phyloP scores from a whole-genome alignment of 2,888 invertebrate species.

The Rapana venosa region DNA sequence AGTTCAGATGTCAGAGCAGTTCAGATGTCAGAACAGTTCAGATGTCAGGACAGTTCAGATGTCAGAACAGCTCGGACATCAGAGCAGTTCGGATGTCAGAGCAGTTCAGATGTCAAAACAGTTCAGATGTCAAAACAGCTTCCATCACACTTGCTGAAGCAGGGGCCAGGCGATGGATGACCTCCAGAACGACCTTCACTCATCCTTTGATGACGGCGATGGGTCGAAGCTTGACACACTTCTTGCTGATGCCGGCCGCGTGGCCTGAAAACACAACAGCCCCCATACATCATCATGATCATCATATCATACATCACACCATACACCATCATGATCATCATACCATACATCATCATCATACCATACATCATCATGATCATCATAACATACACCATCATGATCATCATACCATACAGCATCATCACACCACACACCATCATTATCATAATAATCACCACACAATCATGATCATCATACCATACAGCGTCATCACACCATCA shows the following conservation, averaged over 20 bases:
- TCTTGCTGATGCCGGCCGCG: constrained; percentile 97
- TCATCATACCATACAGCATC: too few relatives aligned
- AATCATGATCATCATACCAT: too few relatives aligned
- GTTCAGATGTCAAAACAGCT: not conserved
- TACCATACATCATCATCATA: too few relatives aligned
- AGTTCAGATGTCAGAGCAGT: not conserved
- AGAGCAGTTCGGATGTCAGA: not conserved
- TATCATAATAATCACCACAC: too few relatives aligned
- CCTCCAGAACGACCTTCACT: constrained; percentile 62
- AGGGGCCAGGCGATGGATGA: too few relatives aligned
- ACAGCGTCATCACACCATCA: too few relatives aligned
- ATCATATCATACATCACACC: too few relatives aligned
- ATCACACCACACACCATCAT: too few relatives aligned
- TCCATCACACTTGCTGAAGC: not conserved
- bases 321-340: too few relatives aligned
- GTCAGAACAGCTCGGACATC: not conserved
- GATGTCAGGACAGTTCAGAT: not conserved
- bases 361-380: too few relatives aligned
- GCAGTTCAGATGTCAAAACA: not conserved
- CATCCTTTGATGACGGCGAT: constrained; percentile 99
- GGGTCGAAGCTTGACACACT: constrained; percentile 95
- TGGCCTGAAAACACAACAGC: constrained; percentile 81
- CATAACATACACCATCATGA: too few relatives aligned
- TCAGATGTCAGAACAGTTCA: not conserved
- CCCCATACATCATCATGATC: too few relatives aligned